Evolutionary conservation across 1,140 invertebrate species (phyloP).

Genomic region (Eumaeus atala): DNA sequence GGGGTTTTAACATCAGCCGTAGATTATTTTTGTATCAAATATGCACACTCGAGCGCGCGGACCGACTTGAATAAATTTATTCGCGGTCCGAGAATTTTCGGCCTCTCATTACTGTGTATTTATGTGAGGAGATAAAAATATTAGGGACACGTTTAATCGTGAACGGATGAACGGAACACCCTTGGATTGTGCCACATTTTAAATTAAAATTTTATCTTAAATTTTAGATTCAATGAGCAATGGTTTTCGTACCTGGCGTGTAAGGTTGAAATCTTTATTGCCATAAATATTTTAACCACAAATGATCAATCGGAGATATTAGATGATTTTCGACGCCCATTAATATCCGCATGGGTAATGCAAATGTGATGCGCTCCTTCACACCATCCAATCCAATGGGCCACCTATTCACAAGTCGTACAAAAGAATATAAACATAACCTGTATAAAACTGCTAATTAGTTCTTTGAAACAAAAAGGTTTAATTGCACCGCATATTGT

Average conservation of each 20-base stretch:
- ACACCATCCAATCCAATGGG: too few relatives aligned
- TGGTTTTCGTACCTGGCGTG: background rate
- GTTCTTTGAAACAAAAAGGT: too few relatives aligned
- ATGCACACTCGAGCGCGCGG: conserved; percentile 60
- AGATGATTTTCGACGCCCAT: too few relatives aligned
- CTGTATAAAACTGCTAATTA: too few relatives aligned
- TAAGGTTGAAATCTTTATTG: too few relatives aligned
- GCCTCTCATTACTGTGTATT: conserved; percentile 68
- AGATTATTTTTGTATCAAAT: conserved; percentile 72
- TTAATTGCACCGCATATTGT: too few relatives aligned
- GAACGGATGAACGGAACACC: conserved; percentile 55
- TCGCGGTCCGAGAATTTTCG: conserved; percentile 52
- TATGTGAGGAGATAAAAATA: conserved; percentile 73
- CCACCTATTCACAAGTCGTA: too few relatives aligned
- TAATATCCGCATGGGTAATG: too few relatives aligned
- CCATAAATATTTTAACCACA: too few relatives aligned
- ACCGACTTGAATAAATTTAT: conserved; percentile 68
- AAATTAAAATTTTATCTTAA: conserved; percentile 32
- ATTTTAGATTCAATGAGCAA: background rate
- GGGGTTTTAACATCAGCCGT: conserved; percentile 46
- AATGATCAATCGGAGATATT: too few relatives aligned
- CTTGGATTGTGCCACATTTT: conserved; percentile 30
- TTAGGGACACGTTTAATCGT: conserved; percentile 70
- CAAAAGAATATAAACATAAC: too few relatives aligned
- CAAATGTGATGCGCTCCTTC: too few relatives aligned